Conservation (phyloP, 2,888 invertebrate genomes). For the Hirtodrosophila alboralis region DNA sequence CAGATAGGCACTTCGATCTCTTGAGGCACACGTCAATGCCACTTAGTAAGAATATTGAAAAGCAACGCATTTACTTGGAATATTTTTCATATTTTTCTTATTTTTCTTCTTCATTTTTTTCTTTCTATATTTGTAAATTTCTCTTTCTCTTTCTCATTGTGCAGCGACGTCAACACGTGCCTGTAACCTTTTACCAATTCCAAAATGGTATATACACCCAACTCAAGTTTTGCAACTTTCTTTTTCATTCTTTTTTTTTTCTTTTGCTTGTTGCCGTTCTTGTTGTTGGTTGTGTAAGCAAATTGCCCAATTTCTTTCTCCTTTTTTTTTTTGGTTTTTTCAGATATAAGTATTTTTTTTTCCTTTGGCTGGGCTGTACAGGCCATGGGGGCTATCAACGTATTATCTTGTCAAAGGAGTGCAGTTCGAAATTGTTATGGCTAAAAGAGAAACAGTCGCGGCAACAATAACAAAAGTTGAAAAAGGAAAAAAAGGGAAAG, state of each 20-base stretch:
- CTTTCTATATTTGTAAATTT: background rate
- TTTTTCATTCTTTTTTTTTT: constrained; percentile 11
- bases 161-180: constrained; percentile 54
- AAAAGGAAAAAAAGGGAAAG: constrained; percentile 29
- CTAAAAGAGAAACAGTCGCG: constrained; percentile 55
- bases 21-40: constrained; percentile 52
- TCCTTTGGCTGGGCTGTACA: constrained; percentile 9
- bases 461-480: constrained; percentile 35
- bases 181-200: constrained; percentile 50
- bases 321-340: constrained; percentile 15
- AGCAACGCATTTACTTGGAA: constrained; percentile 50
- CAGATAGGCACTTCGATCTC: constrained; percentile 9
- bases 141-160: constrained; percentile 13
- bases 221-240: constrained; percentile 41
- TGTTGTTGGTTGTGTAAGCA: constrained; percentile 67
- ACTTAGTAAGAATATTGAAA: constrained; percentile 54
- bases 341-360: constrained; percentile 22
- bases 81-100: no score
- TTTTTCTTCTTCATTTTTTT: constrained; percentile 13
- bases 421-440: constrained; percentile 75
- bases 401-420: constrained; percentile 75
- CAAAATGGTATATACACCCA: constrained; percentile 36
- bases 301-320: constrained; percentile 67
- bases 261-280: constrained; percentile 35
- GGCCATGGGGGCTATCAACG: constrained; percentile 65